Conservation (phyloP, 1,140 invertebrate genomes). For the Drosophila nigrodunni region DNA sequence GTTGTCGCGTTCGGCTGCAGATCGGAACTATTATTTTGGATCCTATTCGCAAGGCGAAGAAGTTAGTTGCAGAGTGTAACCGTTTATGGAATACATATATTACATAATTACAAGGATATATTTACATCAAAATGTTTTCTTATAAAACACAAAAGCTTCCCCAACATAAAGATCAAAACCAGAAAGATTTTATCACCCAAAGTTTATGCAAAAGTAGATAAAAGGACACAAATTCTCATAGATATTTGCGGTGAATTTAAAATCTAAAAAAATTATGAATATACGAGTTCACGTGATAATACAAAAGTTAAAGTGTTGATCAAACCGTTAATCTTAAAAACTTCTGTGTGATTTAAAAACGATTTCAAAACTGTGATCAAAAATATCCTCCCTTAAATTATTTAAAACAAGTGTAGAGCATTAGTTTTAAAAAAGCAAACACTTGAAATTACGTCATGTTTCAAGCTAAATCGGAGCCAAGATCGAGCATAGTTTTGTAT, state of each 20-base stretch:
- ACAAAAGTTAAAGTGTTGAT: conserved; percentile 8
- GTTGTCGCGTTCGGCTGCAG: conserved; percentile 82
- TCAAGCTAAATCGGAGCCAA: conserved; percentile 33
- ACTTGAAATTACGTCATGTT: conserved; percentile 57
- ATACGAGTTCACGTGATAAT: conserved; percentile 2
- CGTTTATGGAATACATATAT: conserved; percentile 17
- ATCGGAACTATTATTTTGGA: conserved; percentile 65
- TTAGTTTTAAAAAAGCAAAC: conserved; percentile 27
- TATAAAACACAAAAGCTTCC: not conserved
- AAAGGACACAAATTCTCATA: not conserved
- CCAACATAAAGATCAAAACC: not conserved
- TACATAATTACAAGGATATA: conserved; percentile 12
- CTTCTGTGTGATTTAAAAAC: too few species aligned
- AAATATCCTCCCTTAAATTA: not conserved
- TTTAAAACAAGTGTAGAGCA: not conserved
- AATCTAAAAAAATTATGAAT: not conserved
- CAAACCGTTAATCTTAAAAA: not conserved
- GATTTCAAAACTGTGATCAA: too few species aligned
- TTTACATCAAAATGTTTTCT: not conserved
- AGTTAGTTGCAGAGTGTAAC: conserved; percentile 46
- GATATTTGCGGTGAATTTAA: not conserved
- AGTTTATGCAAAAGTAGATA: conserved; percentile 8
- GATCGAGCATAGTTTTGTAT: conserved; percentile 40
- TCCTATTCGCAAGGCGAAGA: conserved; percentile 62
- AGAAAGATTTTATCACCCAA: not conserved